phyloP scores from a whole-genome alignment of 2,797 vertebrate species.

The Bradypus variegatus region DNA sequence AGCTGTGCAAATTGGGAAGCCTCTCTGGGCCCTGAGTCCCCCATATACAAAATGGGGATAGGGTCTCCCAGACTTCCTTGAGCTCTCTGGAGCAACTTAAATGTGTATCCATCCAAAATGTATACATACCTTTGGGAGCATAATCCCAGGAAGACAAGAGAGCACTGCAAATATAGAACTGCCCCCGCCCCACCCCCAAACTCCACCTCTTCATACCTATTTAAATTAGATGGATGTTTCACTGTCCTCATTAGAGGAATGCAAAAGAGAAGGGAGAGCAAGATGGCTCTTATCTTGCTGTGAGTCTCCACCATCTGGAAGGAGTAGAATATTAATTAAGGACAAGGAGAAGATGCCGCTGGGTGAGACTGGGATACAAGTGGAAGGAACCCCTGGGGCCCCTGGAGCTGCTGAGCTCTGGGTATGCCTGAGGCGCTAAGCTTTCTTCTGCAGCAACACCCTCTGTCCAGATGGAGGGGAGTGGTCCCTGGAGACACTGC shows the following conservation, averaged over 20 bases:
- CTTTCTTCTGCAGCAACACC: not conserved
- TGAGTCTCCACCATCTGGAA: conserved; percentile 31
- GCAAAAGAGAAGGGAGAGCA: not conserved
- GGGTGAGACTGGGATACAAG: not conserved
- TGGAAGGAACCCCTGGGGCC: not conserved
- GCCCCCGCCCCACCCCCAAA: not conserved
- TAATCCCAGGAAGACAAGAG: not conserved
- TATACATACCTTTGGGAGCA: not conserved
- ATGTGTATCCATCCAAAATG: not conserved
- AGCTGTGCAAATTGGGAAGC: not conserved
- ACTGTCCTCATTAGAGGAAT: not conserved
- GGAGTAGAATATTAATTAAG: conserved; percentile 12
- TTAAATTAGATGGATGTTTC: conserved; percentile 12
- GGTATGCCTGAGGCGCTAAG: not conserved
- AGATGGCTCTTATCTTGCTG: not conserved
- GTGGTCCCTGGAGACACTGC: not conserved
- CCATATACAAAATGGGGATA: not conserved
- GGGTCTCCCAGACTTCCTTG: not conserved
- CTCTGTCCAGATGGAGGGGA: not conserved
- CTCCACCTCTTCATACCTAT: not conserved
- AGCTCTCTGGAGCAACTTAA: not conserved
- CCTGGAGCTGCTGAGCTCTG: not conserved
- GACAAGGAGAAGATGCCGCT: not conserved
- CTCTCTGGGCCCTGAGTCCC: not conserved
- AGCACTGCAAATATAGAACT: not conserved